A percentile compares a stretch with the other conserved stretches of the same genome.
Conservation (phyloP, 1,140 invertebrate species). For the Macrotrachela quadricornifera region DNA sequence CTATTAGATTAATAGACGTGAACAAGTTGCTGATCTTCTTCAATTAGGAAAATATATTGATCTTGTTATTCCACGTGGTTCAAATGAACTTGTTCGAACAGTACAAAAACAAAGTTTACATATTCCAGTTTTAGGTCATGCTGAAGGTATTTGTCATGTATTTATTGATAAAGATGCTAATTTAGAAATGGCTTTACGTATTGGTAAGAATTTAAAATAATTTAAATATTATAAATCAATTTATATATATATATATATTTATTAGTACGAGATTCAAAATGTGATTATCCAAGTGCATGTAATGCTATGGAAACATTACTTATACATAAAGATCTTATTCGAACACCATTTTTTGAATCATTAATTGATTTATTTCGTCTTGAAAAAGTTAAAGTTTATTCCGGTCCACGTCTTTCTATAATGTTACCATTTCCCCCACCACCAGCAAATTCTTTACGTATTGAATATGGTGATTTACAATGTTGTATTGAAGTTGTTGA, state of each 20-base stretch:
- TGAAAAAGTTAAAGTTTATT: constrained; percentile 62
- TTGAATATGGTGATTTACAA: constrained; percentile 73
- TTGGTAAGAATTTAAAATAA: constrained; percentile 34
- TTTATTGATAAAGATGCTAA: constrained; percentile 79
- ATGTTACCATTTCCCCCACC: constrained; percentile 76
- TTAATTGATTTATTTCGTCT: constrained; percentile 76
- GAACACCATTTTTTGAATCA: constrained; percentile 51
- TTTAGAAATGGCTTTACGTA: constrained; percentile 56
- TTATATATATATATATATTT: not conserved
- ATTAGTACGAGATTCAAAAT: constrained; percentile 71
- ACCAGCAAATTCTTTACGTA: constrained; percentile 58
- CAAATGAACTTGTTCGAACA: constrained; percentile 62
- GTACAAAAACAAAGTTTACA: constrained; percentile 66
- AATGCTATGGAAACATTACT: constrained; percentile 95
- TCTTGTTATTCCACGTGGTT: constrained; percentile 85
- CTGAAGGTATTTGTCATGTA: constrained; percentile 88
- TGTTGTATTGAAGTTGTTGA: constrained; percentile 82
- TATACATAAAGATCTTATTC: constrained; percentile 62
- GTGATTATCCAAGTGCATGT: constrained; percentile 93
- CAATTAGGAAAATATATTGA: constrained; percentile 81
- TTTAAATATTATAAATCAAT: not conserved
- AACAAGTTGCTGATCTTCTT: constrained; percentile 77
- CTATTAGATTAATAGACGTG: constrained; percentile 46
- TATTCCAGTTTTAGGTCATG: constrained; percentile 90
- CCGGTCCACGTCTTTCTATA: constrained; percentile 52